Evolutionary conservation across 2,113 vertebrate species (phyloP).

Genomic region (Anarhynchus alexandrinus): DNA sequence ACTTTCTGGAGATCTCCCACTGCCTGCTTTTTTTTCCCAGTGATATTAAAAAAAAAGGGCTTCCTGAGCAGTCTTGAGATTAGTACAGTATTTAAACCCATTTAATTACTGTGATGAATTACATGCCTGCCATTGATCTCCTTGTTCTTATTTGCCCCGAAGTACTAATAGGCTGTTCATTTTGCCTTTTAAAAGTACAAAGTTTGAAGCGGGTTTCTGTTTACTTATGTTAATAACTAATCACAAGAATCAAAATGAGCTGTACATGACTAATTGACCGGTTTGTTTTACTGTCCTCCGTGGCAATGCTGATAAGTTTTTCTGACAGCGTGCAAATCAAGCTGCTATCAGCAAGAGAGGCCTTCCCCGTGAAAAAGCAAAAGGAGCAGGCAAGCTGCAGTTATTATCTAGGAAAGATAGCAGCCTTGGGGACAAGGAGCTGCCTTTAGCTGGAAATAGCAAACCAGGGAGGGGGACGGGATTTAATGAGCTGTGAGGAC

Average conservation of each 20-base stretch:
- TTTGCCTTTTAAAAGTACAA: slow-evolving; percentile 52
- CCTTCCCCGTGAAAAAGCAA: background rate
- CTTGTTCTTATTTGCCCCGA: slow-evolving; percentile 41
- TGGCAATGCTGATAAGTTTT: background rate
- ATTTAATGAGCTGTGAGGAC: slow-evolving; percentile 28
- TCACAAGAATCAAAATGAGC: slow-evolving; percentile 28
- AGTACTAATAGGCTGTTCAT: slow-evolving; percentile 52
- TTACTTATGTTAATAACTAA: slow-evolving; percentile 55
- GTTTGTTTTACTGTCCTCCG: slow-evolving; percentile 29
- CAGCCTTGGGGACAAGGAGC: background rate
- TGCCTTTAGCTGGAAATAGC: slow-evolving; percentile 30
- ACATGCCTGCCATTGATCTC: slow-evolving; percentile 26
- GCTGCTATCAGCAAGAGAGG: background rate
- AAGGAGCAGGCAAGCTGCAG: background rate
- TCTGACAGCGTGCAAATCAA: slow-evolving; percentile 39
- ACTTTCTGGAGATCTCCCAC: background rate
- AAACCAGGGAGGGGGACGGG: background rate
- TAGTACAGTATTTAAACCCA: slow-evolving; percentile 32
- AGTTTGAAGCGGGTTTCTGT: slow-evolving; percentile 48
- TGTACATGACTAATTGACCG: slow-evolving; percentile 30
- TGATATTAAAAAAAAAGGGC: background rate
- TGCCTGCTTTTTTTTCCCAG: background rate
- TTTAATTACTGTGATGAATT: slow-evolving; percentile 60
- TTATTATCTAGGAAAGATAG: slow-evolving; percentile 4
- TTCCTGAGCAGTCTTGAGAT: slow-evolving; percentile 1